Conservation (phyloP, 1,140 invertebrate species). For the Drosophila persimilis region DNA sequence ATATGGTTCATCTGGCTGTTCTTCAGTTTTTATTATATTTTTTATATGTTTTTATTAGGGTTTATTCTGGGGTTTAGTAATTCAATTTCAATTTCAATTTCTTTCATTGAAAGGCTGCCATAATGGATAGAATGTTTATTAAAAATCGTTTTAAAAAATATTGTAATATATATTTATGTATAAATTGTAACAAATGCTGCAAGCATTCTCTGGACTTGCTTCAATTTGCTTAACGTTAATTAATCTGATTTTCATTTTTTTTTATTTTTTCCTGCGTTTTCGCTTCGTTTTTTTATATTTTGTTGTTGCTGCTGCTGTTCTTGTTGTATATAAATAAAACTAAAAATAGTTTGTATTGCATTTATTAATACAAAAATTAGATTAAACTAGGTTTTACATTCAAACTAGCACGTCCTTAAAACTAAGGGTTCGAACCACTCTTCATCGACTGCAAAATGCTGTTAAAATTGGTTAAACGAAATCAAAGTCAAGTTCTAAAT, state of each 20-base stretch:
- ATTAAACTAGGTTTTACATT: slow-evolving; percentile 74
- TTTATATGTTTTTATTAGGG: slow-evolving; percentile 33
- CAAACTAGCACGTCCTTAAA: slow-evolving; percentile 69
- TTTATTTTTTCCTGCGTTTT: slow-evolving; percentile 24
- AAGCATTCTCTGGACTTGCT: slow-evolving; percentile 55
- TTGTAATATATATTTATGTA: slow-evolving; percentile 66
- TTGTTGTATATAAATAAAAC: slow-evolving; percentile 68
- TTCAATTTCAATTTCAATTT: slow-evolving; percentile 22
- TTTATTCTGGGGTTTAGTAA: slow-evolving; percentile 32
- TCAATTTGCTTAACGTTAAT: slow-evolving; percentile 71
- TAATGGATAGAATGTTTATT: slow-evolving; percentile 78
- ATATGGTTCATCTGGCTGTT: slow-evolving; percentile 46
- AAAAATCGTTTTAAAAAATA: slow-evolving; percentile 72
- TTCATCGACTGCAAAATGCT: slow-evolving; percentile 70
- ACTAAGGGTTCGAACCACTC: slow-evolving; percentile 61
- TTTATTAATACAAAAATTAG: slow-evolving; percentile 76
- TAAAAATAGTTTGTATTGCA: slow-evolving; percentile 79
- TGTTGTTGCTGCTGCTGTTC: slow-evolving; percentile 10
- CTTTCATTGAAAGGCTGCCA: slow-evolving; percentile 66
- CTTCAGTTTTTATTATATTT: slow-evolving; percentile 25
- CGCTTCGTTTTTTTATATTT: slow-evolving; percentile 34
- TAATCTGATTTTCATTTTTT: slow-evolving; percentile 48
- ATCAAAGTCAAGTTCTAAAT: slow-evolving; percentile 50
- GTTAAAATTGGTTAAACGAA: slow-evolving; percentile 47
- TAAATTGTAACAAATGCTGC: slow-evolving; percentile 78